These are phyloP conservation scores for Brachionichthys hirsutus DNA, from an alignment of 2,113 vertebrate species.

Conservation along the genomic window DNA sequence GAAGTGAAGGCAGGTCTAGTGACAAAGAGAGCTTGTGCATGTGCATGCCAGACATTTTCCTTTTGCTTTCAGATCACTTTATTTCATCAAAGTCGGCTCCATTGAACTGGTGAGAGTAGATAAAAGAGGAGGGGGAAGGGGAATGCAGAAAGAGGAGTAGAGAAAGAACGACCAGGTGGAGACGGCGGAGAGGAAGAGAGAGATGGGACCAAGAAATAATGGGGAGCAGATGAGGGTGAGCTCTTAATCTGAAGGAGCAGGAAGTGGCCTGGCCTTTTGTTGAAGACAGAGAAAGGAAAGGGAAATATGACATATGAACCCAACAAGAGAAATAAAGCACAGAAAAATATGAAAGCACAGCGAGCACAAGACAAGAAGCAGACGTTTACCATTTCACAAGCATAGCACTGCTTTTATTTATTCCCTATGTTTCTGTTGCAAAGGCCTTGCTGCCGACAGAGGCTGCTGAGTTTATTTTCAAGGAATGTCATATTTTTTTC, in stretches of 20 bases:
- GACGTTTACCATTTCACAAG: conserved; percentile 76
- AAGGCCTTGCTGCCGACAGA: conserved; percentile 79
- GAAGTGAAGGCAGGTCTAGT: conserved; percentile 42
- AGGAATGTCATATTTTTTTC: conserved; percentile 79
- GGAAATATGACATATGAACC: conserved; percentile 37
- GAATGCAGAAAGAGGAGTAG: conserved; percentile 20
- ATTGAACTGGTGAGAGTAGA: conserved; percentile 45
- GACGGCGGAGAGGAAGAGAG: conserved; percentile 27
- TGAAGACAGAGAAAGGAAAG: conserved; percentile 15
- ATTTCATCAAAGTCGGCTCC: conserved; percentile 60
- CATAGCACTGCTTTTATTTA: conserved; percentile 67
- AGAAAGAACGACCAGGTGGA: conserved; percentile 8
- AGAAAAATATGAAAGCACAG: conserved; percentile 65
- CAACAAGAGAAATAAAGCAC: conserved; percentile 56
- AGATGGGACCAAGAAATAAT: conserved; percentile 56
- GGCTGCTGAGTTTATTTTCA: conserved; percentile 83
- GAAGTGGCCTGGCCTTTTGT: conserved; percentile 51
- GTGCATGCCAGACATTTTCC: conserved; percentile 70
- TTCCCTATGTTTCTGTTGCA: conserved; percentile 40
- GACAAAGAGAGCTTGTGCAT: conserved; percentile 65
- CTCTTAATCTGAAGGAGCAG: conserved; percentile 44
- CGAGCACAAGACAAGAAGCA: conserved; percentile 82
- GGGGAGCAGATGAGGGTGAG: conserved; percentile 65
- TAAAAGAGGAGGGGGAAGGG: conserved; percentile 19
- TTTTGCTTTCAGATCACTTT: conserved; percentile 42